Base-by-base conservation (phyloP, 2,888 invertebrate genomes). In the Sialis fuliginosa region DNA sequence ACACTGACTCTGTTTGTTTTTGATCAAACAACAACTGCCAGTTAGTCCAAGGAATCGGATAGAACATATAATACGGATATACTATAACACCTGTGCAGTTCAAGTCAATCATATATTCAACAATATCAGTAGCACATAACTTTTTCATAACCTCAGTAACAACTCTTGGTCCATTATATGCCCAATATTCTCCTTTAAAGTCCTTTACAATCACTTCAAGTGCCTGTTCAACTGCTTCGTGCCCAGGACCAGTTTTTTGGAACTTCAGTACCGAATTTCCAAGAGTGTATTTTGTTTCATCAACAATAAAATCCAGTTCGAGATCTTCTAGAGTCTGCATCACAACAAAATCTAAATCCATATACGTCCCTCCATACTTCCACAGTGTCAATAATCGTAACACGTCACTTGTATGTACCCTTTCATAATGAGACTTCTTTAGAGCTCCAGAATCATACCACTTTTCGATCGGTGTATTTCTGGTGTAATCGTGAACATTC, bases 341-440 rank as follows among this genome's bases (percentile, higher is more conserved):
- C 4, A 84, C 75, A 9, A 87, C 68, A 3, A 83, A 74, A 59
- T 87, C 86, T 52, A 82, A 63, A 55, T 87, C 86, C 46, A 87
- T 60, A 58, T 84, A 86, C 44, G 83, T 75, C 0, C 87, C 87
- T 8, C 84, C 82, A 60, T 72, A 85, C 57, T 80, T 83, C 71
- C 78, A 83, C 5, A 87, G 62, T 0, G 79, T 75, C 42, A 80
- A 56, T 55, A 73, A 79, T 52, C 81, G 64, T n/a, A 82, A 62
- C 2, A 79, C 66, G 56, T 82, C 81, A 42, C 77, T 77, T 42
- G 77, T 72, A 55, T 81, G 78, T 32, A 71, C 71, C 39, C 65
- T 63, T 0, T 73, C 69, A 68, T 75, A 80, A 3, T 57, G 53
- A 31, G 76, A 77, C 2, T 58, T 59, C 43, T 67, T 68, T 6